Evolutionary conservation across 2,113 vertebrate genomes (phyloP).

Genomic region (Xiphophorus couchianus): DNA sequence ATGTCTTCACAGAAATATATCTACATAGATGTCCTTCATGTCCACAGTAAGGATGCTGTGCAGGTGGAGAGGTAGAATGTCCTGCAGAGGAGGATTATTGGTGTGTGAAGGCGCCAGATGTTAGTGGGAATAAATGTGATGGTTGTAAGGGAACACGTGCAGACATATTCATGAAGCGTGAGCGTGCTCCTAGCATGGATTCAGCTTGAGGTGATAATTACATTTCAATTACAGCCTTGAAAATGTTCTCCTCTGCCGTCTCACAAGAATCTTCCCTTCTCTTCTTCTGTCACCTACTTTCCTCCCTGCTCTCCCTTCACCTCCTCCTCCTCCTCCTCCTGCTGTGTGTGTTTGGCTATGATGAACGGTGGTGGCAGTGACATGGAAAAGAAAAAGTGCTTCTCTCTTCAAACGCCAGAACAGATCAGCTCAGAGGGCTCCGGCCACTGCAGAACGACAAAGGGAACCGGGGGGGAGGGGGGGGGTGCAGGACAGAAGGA

Average conservation of each 20-base stretch:
- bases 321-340: slow-evolving; percentile 3
- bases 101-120: slow-evolving; percentile 78
- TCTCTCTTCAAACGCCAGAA: slow-evolving; percentile 74
- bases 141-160: slow-evolving; percentile 51
- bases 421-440: slow-evolving; percentile 66
- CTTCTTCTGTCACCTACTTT: neutral
- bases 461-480: slow-evolving; percentile 20
- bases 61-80: slow-evolving; percentile 45
- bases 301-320: neutral
- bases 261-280: slow-evolving; percentile 9
- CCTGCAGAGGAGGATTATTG: slow-evolving; percentile 61
- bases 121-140: slow-evolving; percentile 66
- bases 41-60: neutral
- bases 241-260: slow-evolving; percentile 59
- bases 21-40: slow-evolving; percentile 5
- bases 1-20: slow-evolving; percentile 3
- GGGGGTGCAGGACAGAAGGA: slow-evolving; percentile 35
- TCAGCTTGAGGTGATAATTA: slow-evolving; percentile 81
- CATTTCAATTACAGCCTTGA: slow-evolving; percentile 78
- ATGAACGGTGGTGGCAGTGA: slow-evolving; percentile 65
- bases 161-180: slow-evolving; percentile 31
- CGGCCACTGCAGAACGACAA: slow-evolving; percentile 73
- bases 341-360: slow-evolving; percentile 54
- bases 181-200: slow-evolving; percentile 31
- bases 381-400: slow-evolving; percentile 67